These are phyloP conservation scores for Ptychoptera contaminata DNA, from an alignment of 2,888 invertebrate species.

Conservation along the genomic window DNA sequence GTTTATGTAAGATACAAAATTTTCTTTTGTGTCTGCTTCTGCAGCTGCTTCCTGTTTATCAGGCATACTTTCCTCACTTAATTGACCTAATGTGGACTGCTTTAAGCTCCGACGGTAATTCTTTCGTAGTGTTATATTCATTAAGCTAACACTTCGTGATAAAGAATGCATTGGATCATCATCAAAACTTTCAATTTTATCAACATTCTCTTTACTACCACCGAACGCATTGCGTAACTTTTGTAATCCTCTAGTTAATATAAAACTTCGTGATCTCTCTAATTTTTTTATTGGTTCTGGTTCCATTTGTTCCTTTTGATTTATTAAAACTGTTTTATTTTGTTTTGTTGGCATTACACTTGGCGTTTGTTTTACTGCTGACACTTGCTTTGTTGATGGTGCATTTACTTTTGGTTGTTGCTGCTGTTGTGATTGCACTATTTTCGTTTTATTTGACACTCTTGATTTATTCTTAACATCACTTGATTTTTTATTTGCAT, in stretches of 20 bases:
- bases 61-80: slow-evolving; percentile 22
- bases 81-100: slow-evolving; percentile 25
- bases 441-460: not conserved
- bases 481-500: not conserved
- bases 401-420: not conserved
- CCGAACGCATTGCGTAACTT: slow-evolving; percentile 25
- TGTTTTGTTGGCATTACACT: not conserved
- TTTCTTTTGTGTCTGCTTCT: too few relatives aligned
- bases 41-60: too few relatives aligned
- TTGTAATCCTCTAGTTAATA: slow-evolving; percentile 24
- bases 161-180: slow-evolving; percentile 19
- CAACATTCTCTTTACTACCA: slow-evolving; percentile 28
- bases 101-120: slow-evolving; percentile 22
- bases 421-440: not conserved
- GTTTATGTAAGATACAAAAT: too few relatives aligned
- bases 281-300: slow-evolving; percentile 16
- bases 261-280: slow-evolving; percentile 28
- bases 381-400: not conserved
- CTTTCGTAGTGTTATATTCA: slow-evolving; percentile 24
- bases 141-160: slow-evolving; percentile 28
- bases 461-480: not conserved
- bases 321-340: not conserved
- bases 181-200: slow-evolving; percentile 12
- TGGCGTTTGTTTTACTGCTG: not conserved
- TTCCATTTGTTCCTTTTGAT: not conserved